Evolutionary conservation across 2,797 vertebrate species (phyloP), one percentile per base, ranked within the genome.

Genomic region (Acanthiza pusilla): DNA sequence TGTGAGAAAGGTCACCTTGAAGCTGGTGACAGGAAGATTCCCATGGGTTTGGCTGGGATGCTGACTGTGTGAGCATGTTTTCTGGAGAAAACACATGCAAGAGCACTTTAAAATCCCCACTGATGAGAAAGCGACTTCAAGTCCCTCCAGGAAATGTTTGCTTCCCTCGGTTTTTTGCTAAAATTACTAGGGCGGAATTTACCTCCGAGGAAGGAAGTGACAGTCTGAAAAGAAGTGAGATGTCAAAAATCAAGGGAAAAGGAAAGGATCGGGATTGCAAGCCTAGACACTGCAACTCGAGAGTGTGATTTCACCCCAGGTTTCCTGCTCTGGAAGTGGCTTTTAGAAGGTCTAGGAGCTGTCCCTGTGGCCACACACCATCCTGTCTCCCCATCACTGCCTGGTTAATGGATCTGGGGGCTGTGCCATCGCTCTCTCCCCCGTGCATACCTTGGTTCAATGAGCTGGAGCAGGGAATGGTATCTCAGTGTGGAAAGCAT

Each of bases 131-230:
- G 42, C 0, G 1, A 74, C 74, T 90, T 63, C 57, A 9, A 15
- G 63, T 26, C 21, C 61, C 84, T 78, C 54, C 50, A 34, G 84
- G 57, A 87, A 89, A 80, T 11, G 5, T 85, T 91, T 38, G 27
- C 32, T 88, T 82, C 88, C 70, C 53, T 84, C 87, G 65, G 11
- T 36, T 96, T 76, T 74, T 65, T 88, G 65, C 89, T 87, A 45
- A 77, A 96, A 95, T 95, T 90, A 96, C 85, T 93, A 22, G 94
- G 92, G 88, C 88, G 88, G 92, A 95, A 87, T 95, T 93, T 89
- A 73, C 92, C 91, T 95, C 54, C 1, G 2, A 93, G 95, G 89
- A 85, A 92, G 43, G 71, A 76, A 79, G 54, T 48, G 91, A 72
- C 67, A 85, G 74, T 73, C 72, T 93, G 89, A 54, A 76, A 92